Percentiles rank a stretch among this genome's conserved stretches.
phyloP scores from a whole-genome alignment of 1,140 invertebrate genomes.

The Micrasema longulum region DNA sequence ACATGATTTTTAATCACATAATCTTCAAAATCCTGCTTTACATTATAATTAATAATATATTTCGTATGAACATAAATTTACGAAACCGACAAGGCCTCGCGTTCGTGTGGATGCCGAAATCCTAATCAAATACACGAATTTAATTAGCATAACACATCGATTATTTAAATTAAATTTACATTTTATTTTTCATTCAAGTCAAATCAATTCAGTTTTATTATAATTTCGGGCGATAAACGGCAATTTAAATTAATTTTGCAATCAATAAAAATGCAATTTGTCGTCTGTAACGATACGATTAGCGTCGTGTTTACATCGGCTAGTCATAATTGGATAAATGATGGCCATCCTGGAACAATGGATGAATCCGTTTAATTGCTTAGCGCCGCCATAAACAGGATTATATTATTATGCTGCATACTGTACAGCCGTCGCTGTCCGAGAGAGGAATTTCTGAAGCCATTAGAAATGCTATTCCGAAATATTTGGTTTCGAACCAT shows the following conservation, averaged over 20 bases:
- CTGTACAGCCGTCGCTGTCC: too few species aligned
- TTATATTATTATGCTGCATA: neutral
- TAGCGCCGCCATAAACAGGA: conserved; percentile 21
- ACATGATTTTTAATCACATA: too few species aligned
- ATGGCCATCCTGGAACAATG: conserved; percentile 7
- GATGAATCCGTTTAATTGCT: conserved; percentile 24
- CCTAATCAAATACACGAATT: neutral
- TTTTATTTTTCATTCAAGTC: conserved; percentile 30
- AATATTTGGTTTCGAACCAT: neutral
- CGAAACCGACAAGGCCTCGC: too few species aligned
- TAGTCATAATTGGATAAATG: neutral
- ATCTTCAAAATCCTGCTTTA: too few species aligned
- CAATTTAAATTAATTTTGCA: conserved; percentile 31
- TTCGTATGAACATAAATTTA: too few species aligned
- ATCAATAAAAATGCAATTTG: conserved; percentile 34
- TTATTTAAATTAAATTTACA: conserved; percentile 4
- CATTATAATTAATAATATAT: too few species aligned
- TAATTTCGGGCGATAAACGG: conserved; percentile 25
- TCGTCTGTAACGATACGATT: conserved; percentile 29
- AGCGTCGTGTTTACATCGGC: conserved; percentile 17
- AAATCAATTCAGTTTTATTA: conserved; percentile 9
- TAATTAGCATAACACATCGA: conserved; percentile 20
- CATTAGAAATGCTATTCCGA: neutral
- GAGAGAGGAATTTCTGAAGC: neutral
- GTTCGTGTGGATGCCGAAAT: neutral